Conservation (phyloP, 2,888 invertebrate genomes). For the Ditula angustiorana region DNA sequence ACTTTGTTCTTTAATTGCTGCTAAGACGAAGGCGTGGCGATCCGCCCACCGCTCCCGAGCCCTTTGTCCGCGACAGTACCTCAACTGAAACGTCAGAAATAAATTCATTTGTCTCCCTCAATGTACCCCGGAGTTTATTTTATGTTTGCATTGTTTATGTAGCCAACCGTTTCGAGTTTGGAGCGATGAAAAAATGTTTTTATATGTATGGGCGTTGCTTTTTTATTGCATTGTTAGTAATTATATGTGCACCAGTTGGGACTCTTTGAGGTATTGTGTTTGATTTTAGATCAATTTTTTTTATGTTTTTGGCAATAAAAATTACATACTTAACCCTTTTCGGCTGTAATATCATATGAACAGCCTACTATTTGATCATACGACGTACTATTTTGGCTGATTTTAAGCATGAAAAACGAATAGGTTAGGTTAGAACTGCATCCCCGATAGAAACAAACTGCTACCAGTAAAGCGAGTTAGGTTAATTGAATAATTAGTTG, state of each 20-base stretch:
- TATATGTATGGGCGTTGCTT: constrained; percentile 29
- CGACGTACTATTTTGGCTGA: too few relatives aligned
- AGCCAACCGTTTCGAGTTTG: constrained; percentile 53
- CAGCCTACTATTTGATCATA: too few relatives aligned
- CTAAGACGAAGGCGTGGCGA: constrained; percentile 73
- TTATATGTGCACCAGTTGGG: constrained; percentile 6
- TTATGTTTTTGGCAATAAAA: background rate
- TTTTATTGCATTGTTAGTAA: constrained; percentile 28
- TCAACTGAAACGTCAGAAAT: constrained; percentile 19
- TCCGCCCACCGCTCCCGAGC: constrained; percentile 69
- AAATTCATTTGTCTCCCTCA: constrained; percentile 61
- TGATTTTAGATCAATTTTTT: background rate
- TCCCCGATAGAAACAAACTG: too few relatives aligned
- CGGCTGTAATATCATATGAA: too few relatives aligned
- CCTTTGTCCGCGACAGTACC: constrained; percentile 70
- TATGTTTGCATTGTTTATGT: constrained; percentile 77
- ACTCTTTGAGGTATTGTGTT: constrained; percentile 9
- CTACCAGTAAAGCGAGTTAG: too few relatives aligned
- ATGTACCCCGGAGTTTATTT: constrained; percentile 70
- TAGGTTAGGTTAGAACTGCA: too few relatives aligned
- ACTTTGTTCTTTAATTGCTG: constrained; percentile 71
- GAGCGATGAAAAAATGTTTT: constrained; percentile 20
- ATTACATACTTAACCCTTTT: too few relatives aligned
- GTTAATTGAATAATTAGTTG: too few relatives aligned
- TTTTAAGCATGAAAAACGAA: too few relatives aligned